phyloP scores from a whole-genome alignment of 2,113 vertebrate genomes.

The Romanogobio albipinnatus region DNA sequence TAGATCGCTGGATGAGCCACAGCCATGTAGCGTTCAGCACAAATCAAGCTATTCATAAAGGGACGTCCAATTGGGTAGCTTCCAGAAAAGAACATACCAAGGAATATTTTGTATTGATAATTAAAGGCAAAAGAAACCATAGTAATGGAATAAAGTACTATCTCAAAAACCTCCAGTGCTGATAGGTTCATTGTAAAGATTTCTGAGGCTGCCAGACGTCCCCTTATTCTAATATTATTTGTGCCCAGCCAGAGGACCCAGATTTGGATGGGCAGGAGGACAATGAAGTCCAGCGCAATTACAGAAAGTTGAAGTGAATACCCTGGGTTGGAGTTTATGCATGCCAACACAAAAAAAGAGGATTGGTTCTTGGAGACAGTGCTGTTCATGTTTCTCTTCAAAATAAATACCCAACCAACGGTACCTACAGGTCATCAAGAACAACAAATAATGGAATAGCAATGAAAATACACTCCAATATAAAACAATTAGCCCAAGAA shows the following conservation, averaged over 20 bases:
- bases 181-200: slow-evolving; percentile 8
- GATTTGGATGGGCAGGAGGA: slow-evolving; percentile 25
- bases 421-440: background rate
- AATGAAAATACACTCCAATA: background rate
- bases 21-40: slow-evolving; percentile 32
- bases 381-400: slow-evolving; percentile 11
- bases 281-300: background rate
- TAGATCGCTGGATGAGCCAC: slow-evolving; percentile 28
- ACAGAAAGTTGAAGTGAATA: background rate
- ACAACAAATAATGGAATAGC: too few relatives aligned
- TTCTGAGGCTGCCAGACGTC: background rate
- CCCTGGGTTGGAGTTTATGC: too few relatives aligned
- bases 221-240: background rate
- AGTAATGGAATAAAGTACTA: background rate
- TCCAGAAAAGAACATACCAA: background rate
- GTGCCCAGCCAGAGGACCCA: slow-evolving; percentile 15
- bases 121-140: background rate
- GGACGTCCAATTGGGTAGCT: background rate
- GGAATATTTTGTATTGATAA: background rate
- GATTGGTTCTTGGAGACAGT: background rate
- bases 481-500: too few relatives aligned
- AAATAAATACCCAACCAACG: background rate
- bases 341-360: background rate
- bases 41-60: slow-evolving; percentile 32
- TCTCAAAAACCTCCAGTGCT: background rate